Conservation (phyloP, 2,797 vertebrate species). For the Menidia menidia region DNA sequence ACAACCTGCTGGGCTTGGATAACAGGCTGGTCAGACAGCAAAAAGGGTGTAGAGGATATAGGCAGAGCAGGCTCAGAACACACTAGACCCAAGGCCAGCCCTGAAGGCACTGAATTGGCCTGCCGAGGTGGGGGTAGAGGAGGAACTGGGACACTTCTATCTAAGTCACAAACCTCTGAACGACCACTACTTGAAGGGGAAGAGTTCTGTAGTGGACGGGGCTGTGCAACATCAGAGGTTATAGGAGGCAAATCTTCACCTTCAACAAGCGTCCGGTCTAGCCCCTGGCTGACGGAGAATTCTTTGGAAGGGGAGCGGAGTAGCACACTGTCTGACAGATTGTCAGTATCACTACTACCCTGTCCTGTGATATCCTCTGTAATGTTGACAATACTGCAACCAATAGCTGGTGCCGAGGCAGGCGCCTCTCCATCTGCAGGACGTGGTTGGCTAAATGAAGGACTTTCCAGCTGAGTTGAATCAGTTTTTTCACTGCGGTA, state of each 20-base stretch:
- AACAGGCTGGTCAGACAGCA: conserved; percentile 80
- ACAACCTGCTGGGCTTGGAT: conserved; percentile 87
- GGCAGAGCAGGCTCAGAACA: conserved; percentile 85
- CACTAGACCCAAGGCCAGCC: conserved; percentile 82
- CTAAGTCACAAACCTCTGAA: conserved; percentile 81
- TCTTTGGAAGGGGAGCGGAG: conserved; percentile 86
- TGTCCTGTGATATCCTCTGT: conserved; percentile 61
- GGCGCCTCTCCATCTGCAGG: conserved; percentile 60
- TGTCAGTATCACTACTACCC: conserved; percentile 86
- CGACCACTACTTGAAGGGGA: conserved; percentile 84
- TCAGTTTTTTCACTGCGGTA: conserved; percentile 93
- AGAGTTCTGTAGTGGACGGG: conserved; percentile 78
- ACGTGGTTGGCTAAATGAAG: conserved; percentile 79
- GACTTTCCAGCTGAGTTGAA: conserved; percentile 92
- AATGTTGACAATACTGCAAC: conserved; percentile 41
- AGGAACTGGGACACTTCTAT: conserved; percentile 72
- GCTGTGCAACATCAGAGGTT: conserved; percentile 70
- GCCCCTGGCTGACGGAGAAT: conserved; percentile 79
- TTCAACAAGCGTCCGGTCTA: conserved; percentile 86
- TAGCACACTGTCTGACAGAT: conserved; percentile 87
- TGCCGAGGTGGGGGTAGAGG: conserved; percentile 84
- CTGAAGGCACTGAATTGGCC: conserved; percentile 82
- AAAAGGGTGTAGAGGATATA: conserved; percentile 81
- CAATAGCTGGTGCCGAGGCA: conserved; percentile 56
- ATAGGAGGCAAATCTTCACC: conserved; percentile 79